Base-by-base conservation (phyloP, 1,140 invertebrate species). In the Drosophila pachea region DNA sequence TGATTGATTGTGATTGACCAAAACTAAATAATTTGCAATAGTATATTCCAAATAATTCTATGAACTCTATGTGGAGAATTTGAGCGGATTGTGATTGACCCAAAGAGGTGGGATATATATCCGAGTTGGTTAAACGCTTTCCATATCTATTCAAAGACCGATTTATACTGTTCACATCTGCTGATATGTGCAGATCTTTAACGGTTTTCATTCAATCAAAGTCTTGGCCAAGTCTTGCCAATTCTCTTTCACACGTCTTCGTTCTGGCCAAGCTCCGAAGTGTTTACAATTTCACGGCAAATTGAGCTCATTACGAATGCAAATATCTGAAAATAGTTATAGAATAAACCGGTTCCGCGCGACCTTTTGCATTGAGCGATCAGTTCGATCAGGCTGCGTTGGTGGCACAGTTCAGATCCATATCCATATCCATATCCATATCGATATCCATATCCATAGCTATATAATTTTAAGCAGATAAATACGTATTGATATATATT, bases 241-340 rank as follows among this genome's bases (percentile, higher is more conserved):
- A 1, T 32, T 60, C 38, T 47, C 49, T 43, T 45, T 50, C 36
- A 8, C 65, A 64, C 66, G 61, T 36, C 68, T 33, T 35, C 61
- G 66, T 74, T 71, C 64, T 62, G 69, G 64, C 60, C 64, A 72
- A 47, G 64, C 53, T 66, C 36, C 22, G 42, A 61, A 73, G 68
- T 86, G 76, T 76, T 76, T 79, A 84, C 79, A 84, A 84, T 84
- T 84, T 84, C 79, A 84, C 79, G 81, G 79, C 76, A 58, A 65
- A 83, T 83, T 73, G 69, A 73, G 69, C 65, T 79, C 76, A 78
- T 84, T 84, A 84, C 72, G 78, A 86, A 84, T 84, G 73, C 79
- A 84, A 83, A 84, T 84, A 68, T 70, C 64, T 48, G 47, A 54
- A 76, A 66, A 66, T 63, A 58, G 50, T 8, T 62, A 49, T 56